Percentiles rank a stretch among this genome's conserved stretches.
Evolutionary conservation across 2,797 vertebrate species (phyloP).

Genomic region (Morelia viridis): DNA sequence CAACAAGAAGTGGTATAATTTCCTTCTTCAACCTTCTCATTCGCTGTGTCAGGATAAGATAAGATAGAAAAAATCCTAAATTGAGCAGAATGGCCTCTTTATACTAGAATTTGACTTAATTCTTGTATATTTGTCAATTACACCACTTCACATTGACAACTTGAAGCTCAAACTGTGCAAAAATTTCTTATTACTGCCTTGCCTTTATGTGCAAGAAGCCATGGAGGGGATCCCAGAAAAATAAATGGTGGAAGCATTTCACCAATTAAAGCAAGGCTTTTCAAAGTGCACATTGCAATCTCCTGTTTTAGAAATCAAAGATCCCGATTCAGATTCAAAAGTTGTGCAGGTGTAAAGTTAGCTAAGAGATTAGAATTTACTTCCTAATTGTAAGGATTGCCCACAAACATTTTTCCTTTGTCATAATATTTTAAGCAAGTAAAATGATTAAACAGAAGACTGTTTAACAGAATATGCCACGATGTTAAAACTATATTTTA

Average conservation of each 20-base stretch:
- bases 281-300: slow-evolving; percentile 67
- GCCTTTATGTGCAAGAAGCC: slow-evolving; percentile 69
- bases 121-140: slow-evolving; percentile 36
- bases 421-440: slow-evolving; percentile 33
- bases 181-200: slow-evolving; percentile 68
- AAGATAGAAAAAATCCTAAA: slow-evolving; percentile 2
- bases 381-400: slow-evolving; percentile 29
- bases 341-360: slow-evolving; percentile 42
- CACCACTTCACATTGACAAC: slow-evolving; percentile 25
- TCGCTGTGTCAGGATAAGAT: not conserved
- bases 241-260: slow-evolving; percentile 76
- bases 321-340: slow-evolving; percentile 38
- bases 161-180: slow-evolving; percentile 27
- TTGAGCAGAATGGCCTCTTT: slow-evolving; percentile 23
- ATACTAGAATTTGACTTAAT: slow-evolving; percentile 36
- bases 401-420: slow-evolving; percentile 54
- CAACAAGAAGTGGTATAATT: slow-evolving; percentile 18
- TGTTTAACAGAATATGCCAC: not conserved
- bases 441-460: not conserved
- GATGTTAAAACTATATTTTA: not conserved
- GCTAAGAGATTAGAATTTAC: slow-evolving; percentile 44
- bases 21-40: not conserved
- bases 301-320: slow-evolving; percentile 61
- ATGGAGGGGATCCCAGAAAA: slow-evolving; percentile 79
- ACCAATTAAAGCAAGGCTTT: slow-evolving; percentile 65